Conservation (phyloP, 2,797 vertebrate genomes). For the Melanotaenia nigrans region DNA sequence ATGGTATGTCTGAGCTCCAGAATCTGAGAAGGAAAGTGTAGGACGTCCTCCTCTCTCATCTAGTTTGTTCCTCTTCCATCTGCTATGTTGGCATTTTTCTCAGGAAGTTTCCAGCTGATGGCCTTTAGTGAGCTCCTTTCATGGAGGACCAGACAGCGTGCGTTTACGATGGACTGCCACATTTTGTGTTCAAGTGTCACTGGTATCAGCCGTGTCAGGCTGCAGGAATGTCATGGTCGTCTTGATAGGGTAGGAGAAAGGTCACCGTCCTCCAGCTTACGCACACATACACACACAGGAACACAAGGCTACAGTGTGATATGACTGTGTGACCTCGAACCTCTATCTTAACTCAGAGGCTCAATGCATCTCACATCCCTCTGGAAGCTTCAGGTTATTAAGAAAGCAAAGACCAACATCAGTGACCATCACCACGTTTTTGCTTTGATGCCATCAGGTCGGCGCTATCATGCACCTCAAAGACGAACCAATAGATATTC, state of each 20-base stretch:
- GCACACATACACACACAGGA: neutral
- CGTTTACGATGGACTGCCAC: neutral
- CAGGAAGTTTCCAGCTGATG: slow-evolving; percentile 35
- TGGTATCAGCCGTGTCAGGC: slow-evolving; percentile 26
- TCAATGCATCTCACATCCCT: neutral
- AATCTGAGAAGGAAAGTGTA: neutral
- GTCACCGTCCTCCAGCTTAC: slow-evolving; percentile 10
- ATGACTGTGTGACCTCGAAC: neutral
- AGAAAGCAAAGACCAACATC: too few species aligned
- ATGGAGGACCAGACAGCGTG: neutral
- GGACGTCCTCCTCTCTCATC: neutral
- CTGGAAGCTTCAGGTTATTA: too few species aligned
- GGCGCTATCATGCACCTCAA: too few species aligned
- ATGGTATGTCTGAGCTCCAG: neutral
- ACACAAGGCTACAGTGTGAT: neutral
- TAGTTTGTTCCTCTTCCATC: neutral
- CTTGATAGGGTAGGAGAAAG: slow-evolving; percentile 40
- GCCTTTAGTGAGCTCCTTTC: slow-evolving; percentile 47
- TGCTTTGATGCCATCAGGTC: too few species aligned
- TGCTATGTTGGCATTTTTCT: slow-evolving; percentile 19
- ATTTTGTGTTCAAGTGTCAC: slow-evolving; percentile 6
- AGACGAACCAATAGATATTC: too few species aligned
- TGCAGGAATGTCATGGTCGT: slow-evolving; percentile 48
- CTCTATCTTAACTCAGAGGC: neutral
- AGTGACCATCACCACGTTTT: too few species aligned